Evolutionary conservation across 2,797 vertebrate species (phyloP).

Genomic region (Rhynchotus rufescens): DNA sequence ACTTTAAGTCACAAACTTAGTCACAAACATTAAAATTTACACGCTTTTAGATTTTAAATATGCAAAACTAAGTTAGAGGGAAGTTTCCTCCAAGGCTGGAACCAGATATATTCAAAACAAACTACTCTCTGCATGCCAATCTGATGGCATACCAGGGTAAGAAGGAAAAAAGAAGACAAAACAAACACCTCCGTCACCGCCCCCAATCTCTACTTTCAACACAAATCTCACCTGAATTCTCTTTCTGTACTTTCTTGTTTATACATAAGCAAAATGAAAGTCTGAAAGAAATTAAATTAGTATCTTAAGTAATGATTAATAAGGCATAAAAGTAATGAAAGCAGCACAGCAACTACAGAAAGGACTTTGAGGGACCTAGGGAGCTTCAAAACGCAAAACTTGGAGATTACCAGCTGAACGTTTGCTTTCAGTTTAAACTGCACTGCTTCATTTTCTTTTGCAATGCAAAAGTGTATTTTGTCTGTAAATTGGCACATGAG

Average conservation of each 20-base stretch:
- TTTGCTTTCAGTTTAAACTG: background rate
- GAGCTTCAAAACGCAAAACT: background rate
- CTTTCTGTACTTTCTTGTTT: background rate
- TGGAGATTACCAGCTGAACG: background rate
- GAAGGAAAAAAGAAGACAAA: background rate
- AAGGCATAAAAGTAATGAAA: background rate
- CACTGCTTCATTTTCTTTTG: background rate
- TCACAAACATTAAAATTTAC: background rate
- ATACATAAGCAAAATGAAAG: background rate
- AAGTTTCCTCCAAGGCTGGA: background rate
- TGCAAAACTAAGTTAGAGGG: background rate
- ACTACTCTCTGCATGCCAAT: background rate
- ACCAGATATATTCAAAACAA: background rate
- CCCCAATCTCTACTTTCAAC: background rate
- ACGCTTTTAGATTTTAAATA: background rate
- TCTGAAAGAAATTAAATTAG: background rate
- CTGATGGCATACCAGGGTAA: background rate
- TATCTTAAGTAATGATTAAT: background rate
- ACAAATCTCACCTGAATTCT: background rate
- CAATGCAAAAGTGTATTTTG: background rate
- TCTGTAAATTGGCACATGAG: background rate
- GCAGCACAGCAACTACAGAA: background rate
- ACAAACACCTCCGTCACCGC: background rate
- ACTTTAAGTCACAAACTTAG: background rate
- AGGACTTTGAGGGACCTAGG: background rate